Evolutionary conservation across 1,140 invertebrate species (phyloP), one percentile per base, ranked within the genome.

Genomic region (Anadara kagoshimensis): DNA sequence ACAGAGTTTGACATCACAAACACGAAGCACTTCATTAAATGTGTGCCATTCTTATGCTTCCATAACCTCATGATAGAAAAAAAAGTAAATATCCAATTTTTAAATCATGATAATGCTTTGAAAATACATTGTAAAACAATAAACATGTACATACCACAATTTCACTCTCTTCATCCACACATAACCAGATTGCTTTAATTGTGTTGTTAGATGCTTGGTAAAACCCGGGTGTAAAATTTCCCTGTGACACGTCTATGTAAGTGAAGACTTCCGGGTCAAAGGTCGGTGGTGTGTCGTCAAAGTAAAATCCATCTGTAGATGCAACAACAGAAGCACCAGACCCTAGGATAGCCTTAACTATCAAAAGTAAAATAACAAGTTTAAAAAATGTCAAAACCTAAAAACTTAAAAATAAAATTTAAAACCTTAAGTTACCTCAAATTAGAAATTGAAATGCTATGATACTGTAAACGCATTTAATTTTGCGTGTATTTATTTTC

Each of bases 171-270:
- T 71, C 68, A 68, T 81, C 79, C 4, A 57, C 56, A 71, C 79
- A 81, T 54, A 57, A 22, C 70, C 71, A 81, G 41, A 76, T 51
- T 8, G 69, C 70, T 69, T 78, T 78, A 41, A 81, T 74, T 10
- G 79, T 81, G 47, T 47, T 61, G 47, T 76, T 76, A 20, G 79
- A 81, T 14, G 51, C 62, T 59, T 78, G 77, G 67, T 68, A 76
- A 1, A 54, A 36, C n/a, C 69, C 71, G n/a, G 79, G 76, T 20
- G 65, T 76, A 53, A 69, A 73, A 44, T 78, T 66, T 43, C 76
- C 79, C 41, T 78, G 79, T 0, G 45, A 41, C 1, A 76, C 74
- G 66, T 81, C 76, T n/a, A 81, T 68, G 54, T 78, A 81, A n/a
- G 41, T 56, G 20, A 81, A 56, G 5, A 68, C 29, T 36, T 73